Evolutionary conservation across 2,888 invertebrate species (phyloP).

Genomic region (Drosophila paramelanica): DNA sequence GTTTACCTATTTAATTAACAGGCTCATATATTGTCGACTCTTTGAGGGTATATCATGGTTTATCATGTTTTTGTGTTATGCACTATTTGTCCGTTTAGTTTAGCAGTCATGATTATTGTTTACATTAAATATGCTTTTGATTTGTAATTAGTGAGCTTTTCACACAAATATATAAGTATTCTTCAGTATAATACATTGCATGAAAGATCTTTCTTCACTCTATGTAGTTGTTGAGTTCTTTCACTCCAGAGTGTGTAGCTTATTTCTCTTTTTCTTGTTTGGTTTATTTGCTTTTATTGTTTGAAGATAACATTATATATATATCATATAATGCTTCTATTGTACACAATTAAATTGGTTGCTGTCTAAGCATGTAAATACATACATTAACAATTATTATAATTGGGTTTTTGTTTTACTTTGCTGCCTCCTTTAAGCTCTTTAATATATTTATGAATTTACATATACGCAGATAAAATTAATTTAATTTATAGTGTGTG

Average conservation of each 20-base stretch:
- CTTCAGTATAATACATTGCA: conserved; percentile 11
- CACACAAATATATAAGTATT: conserved; percentile 2
- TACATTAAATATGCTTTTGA: conserved; percentile 32
- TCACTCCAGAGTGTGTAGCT: conserved; percentile 15
- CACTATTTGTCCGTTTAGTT: conserved; percentile 63
- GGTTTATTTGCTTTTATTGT: conserved; percentile 16
- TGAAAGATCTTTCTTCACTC: conserved; percentile 1
- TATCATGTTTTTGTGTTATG: conserved; percentile 39
- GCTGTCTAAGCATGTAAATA: conserved; percentile 59
- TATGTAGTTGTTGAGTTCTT: conserved; percentile 6
- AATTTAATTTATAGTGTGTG: conserved; percentile 28
- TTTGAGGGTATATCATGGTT: conserved; percentile 58
- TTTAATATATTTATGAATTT: conserved; percentile 50
- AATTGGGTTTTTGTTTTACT: conserved; percentile 28
- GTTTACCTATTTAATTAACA: conserved; percentile 62
- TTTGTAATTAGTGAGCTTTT: conserved; percentile 21
- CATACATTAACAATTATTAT: conserved; percentile 57
- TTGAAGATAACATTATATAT: conserved; percentile 43
- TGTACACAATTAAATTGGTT: conserved; percentile 45
- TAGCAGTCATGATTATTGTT: conserved; percentile 68
- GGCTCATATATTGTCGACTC: conserved; percentile 83
- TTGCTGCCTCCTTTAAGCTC: conserved; percentile 53
- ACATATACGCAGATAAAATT: conserved; percentile 45
- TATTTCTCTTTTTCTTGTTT: conserved; percentile 10
- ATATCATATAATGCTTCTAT: conserved; percentile 20